phyloP scores from a whole-genome alignment of 2,797 vertebrate species.

The Aulostomus chinensis region DNA sequence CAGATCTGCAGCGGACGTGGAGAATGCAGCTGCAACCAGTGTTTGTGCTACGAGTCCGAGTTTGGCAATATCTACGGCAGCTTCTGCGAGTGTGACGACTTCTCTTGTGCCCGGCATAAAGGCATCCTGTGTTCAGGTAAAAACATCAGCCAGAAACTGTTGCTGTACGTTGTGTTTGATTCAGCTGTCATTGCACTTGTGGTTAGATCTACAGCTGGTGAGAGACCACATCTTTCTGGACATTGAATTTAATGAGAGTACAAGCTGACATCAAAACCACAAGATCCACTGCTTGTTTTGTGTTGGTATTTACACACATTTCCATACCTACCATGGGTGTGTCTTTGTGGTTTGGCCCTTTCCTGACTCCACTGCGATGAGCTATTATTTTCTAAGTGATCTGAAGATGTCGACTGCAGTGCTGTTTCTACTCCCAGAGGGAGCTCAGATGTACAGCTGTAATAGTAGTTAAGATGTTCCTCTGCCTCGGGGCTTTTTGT shows the following conservation, averaged over 20 bases:
- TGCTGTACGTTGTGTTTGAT: no score
- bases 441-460: slow-evolving; percentile 34
- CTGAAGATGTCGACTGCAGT: slow-evolving; percentile 18
- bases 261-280: slow-evolving; percentile 7
- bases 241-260: slow-evolving; percentile 2
- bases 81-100: slow-evolving; percentile 97
- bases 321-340: slow-evolving; percentile 47
- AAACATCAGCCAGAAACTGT: no score
- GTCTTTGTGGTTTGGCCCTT: slow-evolving; percentile 16
- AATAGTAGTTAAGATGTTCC: slow-evolving; percentile 10
- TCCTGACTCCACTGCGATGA: neutral
- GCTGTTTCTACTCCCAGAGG: slow-evolving; percentile 12
- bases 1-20: slow-evolving; percentile 93
- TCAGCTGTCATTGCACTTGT: neutral
- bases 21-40: slow-evolving; percentile 96
- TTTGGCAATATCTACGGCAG: slow-evolving; percentile 98
- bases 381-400: neutral
- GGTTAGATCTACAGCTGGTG: slow-evolving; percentile 5
- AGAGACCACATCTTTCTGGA: neutral
- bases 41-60: slow-evolving; percentile 93
- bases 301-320: slow-evolving; percentile 12
- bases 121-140: slow-evolving; percentile 94
- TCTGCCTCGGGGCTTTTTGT: neutral
- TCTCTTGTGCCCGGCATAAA: slow-evolving; percentile 96
- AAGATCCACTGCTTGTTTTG: slow-evolving; percentile 1